Conservation (phyloP, 30 jellyfish, hydroid and myxozoan species). For the Aurelia aurita region DNA sequence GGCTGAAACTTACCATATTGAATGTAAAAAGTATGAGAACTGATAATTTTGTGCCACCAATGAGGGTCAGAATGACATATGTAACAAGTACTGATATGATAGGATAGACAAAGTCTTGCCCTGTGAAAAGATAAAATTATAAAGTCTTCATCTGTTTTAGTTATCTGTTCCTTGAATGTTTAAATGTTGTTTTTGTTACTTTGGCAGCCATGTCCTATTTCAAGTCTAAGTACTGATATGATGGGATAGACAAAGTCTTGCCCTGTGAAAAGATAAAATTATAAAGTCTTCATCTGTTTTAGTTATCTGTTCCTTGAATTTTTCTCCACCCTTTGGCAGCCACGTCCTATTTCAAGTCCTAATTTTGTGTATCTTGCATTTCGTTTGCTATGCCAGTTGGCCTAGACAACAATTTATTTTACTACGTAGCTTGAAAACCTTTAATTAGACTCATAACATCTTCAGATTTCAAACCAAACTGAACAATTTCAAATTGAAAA, state of each 20-base stretch:
- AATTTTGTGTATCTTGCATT: too few relatives aligned
- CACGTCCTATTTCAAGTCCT: too few relatives aligned
- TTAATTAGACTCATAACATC: too few relatives aligned
- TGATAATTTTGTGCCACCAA: slow-evolving; percentile 83
- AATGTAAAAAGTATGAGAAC: slow-evolving; percentile 72
- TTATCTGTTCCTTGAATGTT: background rate
- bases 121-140: slow-evolving; percentile 42
- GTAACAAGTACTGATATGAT: slow-evolving; percentile 78
- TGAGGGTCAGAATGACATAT: slow-evolving; percentile 67
- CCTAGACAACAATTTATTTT: too few relatives aligned
- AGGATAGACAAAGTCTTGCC: slow-evolving; percentile 74
- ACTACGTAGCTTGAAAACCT: too few relatives aligned
- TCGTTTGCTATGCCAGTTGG: too few relatives aligned
- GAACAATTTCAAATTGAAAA: too few relatives aligned
- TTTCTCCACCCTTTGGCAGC: too few relatives aligned
- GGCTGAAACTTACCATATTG: slow-evolving; percentile 71
- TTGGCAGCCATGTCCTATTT: too few relatives aligned
- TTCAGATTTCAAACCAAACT: too few relatives aligned
- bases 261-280: slow-evolving; percentile 49
- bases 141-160: background rate
- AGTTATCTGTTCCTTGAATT: too few relatives aligned
- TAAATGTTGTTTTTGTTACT: too few relatives aligned
- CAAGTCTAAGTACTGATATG: slow-evolving; percentile 48
- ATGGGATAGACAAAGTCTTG: slow-evolving; percentile 73
- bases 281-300: background rate